Conservation (phyloP, 2,888 invertebrate genomes). For the Timandra comae region DNA sequence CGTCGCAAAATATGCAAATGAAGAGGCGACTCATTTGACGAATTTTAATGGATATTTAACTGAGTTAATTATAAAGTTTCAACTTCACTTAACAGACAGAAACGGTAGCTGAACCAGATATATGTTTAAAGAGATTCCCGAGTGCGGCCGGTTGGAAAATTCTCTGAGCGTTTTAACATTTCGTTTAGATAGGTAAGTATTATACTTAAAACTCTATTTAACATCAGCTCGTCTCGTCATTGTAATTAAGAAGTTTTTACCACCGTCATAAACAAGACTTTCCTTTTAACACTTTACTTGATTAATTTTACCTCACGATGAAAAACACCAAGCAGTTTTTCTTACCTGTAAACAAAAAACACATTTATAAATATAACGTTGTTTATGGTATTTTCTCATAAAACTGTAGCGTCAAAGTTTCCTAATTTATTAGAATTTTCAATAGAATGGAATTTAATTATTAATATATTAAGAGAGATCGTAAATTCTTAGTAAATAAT, state of each 20-base stretch:
- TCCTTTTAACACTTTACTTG: conserved; percentile 23
- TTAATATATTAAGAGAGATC: too few species aligned
- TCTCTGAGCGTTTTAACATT: conserved; percentile 16
- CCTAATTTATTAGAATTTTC: too few species aligned
- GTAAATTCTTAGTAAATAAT: too few species aligned
- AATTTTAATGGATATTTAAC: conserved; percentile 72
- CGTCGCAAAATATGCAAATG: conserved; percentile 69
- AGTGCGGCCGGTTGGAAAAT: conserved; percentile 23
- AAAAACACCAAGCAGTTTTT: conserved; percentile 7
- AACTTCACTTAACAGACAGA: conserved; percentile 42
- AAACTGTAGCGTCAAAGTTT: conserved; percentile 23
- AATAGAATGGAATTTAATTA: too few species aligned
- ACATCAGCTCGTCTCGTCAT: conserved; percentile 13
- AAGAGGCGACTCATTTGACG: conserved; percentile 64
- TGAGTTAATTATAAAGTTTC: conserved; percentile 64
- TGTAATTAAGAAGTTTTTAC: conserved; percentile 22
- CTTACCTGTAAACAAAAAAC: conserved; percentile 36
- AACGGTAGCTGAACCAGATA: conserved; percentile 31
- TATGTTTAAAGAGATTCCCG: conserved; percentile 39
- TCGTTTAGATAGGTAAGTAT: conserved; percentile 9
- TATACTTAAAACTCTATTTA: conserved; percentile 11
- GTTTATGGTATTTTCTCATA: conserved; percentile 1
- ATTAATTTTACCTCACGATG: conserved; percentile 26
- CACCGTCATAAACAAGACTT: conserved; percentile 25
- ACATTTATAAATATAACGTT: conserved; percentile 7